Conservation (phyloP, 2,113 vertebrate genomes). For the Malurus melanocephalus region DNA sequence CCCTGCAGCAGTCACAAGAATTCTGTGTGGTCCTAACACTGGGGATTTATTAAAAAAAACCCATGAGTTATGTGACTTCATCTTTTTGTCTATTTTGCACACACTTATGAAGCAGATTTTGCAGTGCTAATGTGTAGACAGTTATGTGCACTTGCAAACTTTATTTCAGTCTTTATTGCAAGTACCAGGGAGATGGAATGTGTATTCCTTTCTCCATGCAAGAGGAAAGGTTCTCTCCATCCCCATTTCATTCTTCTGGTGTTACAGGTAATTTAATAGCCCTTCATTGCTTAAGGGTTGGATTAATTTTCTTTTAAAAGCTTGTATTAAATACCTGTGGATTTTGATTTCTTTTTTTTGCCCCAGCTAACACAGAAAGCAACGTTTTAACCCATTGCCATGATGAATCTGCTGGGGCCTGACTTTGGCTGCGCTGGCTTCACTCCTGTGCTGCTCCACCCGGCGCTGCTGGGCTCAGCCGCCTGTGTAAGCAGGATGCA, state of each 20-base stretch:
- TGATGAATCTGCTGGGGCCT: background rate
- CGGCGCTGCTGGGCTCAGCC: background rate
- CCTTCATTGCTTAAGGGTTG: background rate
- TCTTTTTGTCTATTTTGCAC: background rate
- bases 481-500: background rate
- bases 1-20: background rate
- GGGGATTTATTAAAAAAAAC: background rate
- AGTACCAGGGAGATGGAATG: background rate
- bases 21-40: background rate
- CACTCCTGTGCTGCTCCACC: background rate
- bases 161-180: background rate
- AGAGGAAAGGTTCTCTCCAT: background rate
- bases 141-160: background rate
- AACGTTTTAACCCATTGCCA: background rate
- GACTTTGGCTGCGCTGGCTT: accelerated
- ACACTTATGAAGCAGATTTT: background rate
- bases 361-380: background rate
- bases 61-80: accelerated
- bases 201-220: background rate
- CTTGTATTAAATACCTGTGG: background rate
- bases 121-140: background rate
- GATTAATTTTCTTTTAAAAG: background rate
- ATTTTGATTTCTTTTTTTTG: background rate
- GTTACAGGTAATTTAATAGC: background rate
- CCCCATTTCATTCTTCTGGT: background rate